phyloP scores from a whole-genome alignment of 1,140 invertebrate species.

The Drosophila simulans region DNA sequence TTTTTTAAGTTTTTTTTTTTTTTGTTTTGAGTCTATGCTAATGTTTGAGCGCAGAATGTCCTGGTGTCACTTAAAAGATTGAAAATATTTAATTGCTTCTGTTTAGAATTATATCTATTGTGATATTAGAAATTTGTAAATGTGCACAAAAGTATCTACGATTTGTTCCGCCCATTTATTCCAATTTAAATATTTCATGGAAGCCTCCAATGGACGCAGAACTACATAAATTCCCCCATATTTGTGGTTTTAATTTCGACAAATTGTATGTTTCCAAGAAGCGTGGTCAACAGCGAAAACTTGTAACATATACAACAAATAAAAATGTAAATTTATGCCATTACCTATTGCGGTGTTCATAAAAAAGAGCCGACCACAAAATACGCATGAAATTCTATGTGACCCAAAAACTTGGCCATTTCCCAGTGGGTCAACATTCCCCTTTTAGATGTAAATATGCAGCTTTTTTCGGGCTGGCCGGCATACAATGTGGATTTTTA shows the following conservation, averaged over 20 bases:
- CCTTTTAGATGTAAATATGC: constrained; percentile 40
- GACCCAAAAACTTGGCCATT: constrained; percentile 46
- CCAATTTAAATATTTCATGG: not conserved
- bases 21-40: constrained; percentile 7
- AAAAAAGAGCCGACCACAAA: constrained; percentile 38
- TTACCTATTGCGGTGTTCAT: constrained; percentile 46
- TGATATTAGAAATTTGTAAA: not conserved
- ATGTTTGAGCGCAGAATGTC: not conserved
- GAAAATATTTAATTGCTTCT: not conserved
- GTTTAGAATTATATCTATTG: not conserved
- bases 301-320: constrained; percentile 15
- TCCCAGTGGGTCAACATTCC: constrained; percentile 25
- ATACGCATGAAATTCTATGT: constrained; percentile 37
- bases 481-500: constrained; percentile 65
- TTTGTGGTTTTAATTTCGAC: constrained; percentile 40
- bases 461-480: constrained; percentile 16
- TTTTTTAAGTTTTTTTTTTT: constrained; percentile 16
- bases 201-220: not conserved
- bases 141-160: not conserved
- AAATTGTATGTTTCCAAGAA: constrained; percentile 18
- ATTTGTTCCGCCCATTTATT: not conserved
- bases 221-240: constrained; percentile 12
- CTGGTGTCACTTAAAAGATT: constrained; percentile 11
- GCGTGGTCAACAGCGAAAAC: constrained; percentile 11
- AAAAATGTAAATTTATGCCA: constrained; percentile 49